These are phyloP conservation scores for Podarcis cretensis DNA, from an alignment of 2,113 vertebrate genomes.

Conservation along the genomic window DNA sequence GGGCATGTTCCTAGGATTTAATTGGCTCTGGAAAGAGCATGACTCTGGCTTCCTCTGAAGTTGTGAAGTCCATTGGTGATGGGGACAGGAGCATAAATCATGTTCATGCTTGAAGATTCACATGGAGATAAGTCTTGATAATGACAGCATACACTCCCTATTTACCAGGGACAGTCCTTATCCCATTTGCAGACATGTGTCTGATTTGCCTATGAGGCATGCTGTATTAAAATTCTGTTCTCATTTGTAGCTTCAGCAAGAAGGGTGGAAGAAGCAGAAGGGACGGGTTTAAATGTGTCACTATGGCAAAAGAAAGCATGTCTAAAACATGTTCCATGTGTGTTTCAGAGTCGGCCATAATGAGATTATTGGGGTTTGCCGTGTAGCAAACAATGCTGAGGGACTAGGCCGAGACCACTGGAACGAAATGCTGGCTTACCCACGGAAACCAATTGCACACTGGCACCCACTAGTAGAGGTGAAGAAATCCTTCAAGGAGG, in stretches of 20 bases:
- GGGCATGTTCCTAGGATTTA: accelerated
- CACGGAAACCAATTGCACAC: constrained; percentile 96
- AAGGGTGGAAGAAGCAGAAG: no score
- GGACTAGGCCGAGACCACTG: constrained; percentile 97
- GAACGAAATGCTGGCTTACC: constrained; percentile 98
- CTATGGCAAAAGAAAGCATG: background rate
- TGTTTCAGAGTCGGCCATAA: constrained; percentile 93
- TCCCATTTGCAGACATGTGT: background rate
- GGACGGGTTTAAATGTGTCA: background rate
- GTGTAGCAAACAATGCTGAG: constrained; percentile 87
- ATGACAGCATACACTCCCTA: background rate
- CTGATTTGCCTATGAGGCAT: background rate
- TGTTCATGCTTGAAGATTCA: background rate
- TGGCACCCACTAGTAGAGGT: constrained; percentile 96
- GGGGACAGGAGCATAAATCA: background rate
- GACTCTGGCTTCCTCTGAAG: background rate
- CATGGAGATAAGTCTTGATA: background rate
- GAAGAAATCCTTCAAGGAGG: constrained; percentile 98
- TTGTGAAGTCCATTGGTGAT: background rate
- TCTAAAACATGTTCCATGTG: background rate
- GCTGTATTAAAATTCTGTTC: background rate
- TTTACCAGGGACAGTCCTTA: background rate
- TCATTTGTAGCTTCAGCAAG: no score
- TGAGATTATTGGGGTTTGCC: constrained; percentile 95
- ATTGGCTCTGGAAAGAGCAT: background rate